Percentiles rank a stretch among this genome's conserved stretches.
These are phyloP conservation scores for Notocelia uddmanniana DNA, from an alignment of 2,888 invertebrate genomes.

Conservation along the genomic window DNA sequence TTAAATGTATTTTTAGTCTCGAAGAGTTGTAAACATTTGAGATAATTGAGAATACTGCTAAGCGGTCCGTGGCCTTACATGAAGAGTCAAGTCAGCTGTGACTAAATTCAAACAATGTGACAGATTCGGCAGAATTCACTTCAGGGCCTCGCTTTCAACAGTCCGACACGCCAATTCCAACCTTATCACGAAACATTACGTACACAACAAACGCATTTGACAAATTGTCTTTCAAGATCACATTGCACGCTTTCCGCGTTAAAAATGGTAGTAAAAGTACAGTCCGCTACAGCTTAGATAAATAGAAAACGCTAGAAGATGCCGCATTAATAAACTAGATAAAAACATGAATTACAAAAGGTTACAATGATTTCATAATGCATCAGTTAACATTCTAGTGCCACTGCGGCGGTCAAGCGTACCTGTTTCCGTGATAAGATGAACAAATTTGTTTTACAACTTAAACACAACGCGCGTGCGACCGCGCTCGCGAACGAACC, in stretches of 20 bases:
- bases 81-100: slow-evolving; percentile 27
- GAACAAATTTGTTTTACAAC: slow-evolving; percentile 43
- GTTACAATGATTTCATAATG: neutral
- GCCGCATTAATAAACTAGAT: neutral
- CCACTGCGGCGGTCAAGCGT: neutral
- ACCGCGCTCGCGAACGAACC: neutral
- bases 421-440: slow-evolving; percentile 17
- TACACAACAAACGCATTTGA: neutral
- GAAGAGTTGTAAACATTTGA: neutral
- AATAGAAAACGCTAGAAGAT: neutral
- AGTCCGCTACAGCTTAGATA: neutral
- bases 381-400: neutral
- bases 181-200: neutral
- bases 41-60: slow-evolving; percentile 6
- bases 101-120: slow-evolving; percentile 40
- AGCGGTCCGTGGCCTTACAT: neutral
- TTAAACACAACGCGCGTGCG: slow-evolving; percentile 4
- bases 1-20: neutral
- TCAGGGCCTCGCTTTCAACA: slow-evolving; percentile 25
- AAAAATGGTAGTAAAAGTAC: neutral
- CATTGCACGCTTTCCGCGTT: neutral
- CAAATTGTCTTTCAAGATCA: neutral
- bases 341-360: neutral
- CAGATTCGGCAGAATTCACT: slow-evolving; percentile 32
- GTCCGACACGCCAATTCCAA: neutral